Evolutionary conservation across 1,140 invertebrate genomes (phyloP), one percentile per base, ranked within the genome.

Genomic region (Drosophila miranda): DNA sequence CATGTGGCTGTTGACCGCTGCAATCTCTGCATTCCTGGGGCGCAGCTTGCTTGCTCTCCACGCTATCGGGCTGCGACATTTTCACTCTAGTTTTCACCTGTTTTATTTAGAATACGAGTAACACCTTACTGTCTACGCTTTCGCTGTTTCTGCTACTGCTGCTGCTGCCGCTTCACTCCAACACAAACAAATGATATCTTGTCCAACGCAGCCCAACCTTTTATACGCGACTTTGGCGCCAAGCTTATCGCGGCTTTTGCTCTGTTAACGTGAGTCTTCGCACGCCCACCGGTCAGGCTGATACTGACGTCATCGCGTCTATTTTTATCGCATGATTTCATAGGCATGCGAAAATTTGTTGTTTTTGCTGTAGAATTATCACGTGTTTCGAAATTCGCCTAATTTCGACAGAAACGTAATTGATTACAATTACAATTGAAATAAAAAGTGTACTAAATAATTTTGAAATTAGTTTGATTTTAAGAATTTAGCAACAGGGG

Each of bases 21-120:
- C 80, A 84, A 1, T 68, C 76, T 43, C 41, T 55, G n/a, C 76
- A 84, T 8, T 63, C 73, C 38, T 67, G 49, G 3, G 80, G 80
- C 34, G 41, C 54, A 46, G 46, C 53, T 54, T 60, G 49, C 45
- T 72, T 56, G 48, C 46, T 43, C 53, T 46, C 44, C 13, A 34
- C 56, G 23, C 62, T 70, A 76, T 74, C 73, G 23, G 46, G 46
- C 30, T 73, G 76, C 57, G 76, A 86, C 80, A 84, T 84, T 69
- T 77, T 19, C 50, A 56, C 75, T 57, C 57, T 63, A 38, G 42
- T 59, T 78, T 64, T 50, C 43, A 64, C 49, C 42, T 66, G 44
- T 48, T 52, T 54, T 49, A 60, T 66, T 78, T 73, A 66, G 28
- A 46, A 50, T 63, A 55, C 59, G 59, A 63, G 61, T 66, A 41